phyloP scores from a whole-genome alignment of 2,113 vertebrate genomes.

The Meriones unguiculatus region DNA sequence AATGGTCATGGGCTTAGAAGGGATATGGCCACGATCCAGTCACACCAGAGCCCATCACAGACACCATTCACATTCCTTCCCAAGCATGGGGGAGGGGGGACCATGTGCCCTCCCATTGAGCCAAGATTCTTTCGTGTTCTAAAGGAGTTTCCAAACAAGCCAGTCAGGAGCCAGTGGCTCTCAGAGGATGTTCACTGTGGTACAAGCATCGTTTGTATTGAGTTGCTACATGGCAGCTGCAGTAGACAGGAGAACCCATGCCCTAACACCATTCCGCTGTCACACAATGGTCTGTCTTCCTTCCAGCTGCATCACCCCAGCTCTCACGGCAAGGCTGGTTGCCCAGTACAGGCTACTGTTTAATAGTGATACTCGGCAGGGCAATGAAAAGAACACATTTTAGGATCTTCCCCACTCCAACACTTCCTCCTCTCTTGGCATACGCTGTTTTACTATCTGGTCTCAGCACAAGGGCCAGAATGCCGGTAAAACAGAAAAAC shows the following conservation, averaged over 20 bases:
- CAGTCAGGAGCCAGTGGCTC: not conserved
- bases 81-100: not conserved
- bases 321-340: not conserved
- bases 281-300: not conserved
- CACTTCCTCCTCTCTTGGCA: not conserved
- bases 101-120: not conserved
- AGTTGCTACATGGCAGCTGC: not conserved
- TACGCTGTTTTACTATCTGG: not conserved
- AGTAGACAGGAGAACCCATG: not conserved
- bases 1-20: not conserved
- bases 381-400: not conserved
- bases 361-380: not conserved
- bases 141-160: not conserved
- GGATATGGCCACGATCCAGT: not conserved
- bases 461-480: not conserved
- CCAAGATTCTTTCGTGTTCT: not conserved
- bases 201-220: not conserved
- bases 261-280: not conserved
- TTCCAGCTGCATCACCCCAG: not conserved
- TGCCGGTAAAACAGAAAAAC: not conserved
- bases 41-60: not conserved
- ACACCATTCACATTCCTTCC: not conserved
- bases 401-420: not conserved
- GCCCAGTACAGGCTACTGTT: not conserved
- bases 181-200: not conserved